Evolutionary conservation across 2,113 vertebrate species (phyloP).

Genomic region (Aplodontia rufa): DNA sequence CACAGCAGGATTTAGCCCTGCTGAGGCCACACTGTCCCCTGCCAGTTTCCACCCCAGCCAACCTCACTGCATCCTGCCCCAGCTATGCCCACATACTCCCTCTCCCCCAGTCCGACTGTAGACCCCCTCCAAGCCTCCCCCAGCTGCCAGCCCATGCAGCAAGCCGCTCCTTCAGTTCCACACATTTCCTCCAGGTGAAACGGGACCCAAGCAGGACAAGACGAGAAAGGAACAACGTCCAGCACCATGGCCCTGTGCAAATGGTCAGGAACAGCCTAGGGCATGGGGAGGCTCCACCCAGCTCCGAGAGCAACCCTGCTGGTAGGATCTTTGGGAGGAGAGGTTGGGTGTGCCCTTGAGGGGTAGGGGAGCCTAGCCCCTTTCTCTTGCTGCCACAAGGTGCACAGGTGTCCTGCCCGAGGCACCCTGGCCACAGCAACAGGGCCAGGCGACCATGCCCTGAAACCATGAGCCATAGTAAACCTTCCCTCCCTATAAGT

Average conservation of each 20-base stretch:
- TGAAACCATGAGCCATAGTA: too few relatives aligned
- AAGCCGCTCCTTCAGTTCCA: neutral
- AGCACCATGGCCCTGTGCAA: neutral
- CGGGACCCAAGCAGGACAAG: neutral
- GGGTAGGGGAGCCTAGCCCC: neutral
- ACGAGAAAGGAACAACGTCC: fast-evolving
- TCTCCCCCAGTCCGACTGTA: too few relatives aligned
- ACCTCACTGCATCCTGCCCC: fast-evolving
- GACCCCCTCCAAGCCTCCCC: neutral
- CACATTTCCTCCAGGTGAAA: neutral
- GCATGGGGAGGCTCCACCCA: too few relatives aligned
- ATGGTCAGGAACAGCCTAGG: neutral
- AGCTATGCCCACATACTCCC: neutral
- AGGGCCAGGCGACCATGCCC: too few relatives aligned
- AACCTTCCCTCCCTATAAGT: too few relatives aligned
- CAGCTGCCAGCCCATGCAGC: too few relatives aligned
- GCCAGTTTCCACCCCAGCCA: fast-evolving
- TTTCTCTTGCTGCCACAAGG: neutral
- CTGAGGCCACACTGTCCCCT: neutral
- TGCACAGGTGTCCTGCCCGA: neutral
- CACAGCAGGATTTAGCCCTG: neutral
- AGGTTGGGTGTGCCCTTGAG: too few relatives aligned
- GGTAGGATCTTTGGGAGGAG: too few relatives aligned
- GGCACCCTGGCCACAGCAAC: too few relatives aligned
- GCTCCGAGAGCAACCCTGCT: too few relatives aligned